phyloP scores from a whole-genome alignment of 2,888 invertebrate genomes.

The Pherbina coryleti region DNA sequence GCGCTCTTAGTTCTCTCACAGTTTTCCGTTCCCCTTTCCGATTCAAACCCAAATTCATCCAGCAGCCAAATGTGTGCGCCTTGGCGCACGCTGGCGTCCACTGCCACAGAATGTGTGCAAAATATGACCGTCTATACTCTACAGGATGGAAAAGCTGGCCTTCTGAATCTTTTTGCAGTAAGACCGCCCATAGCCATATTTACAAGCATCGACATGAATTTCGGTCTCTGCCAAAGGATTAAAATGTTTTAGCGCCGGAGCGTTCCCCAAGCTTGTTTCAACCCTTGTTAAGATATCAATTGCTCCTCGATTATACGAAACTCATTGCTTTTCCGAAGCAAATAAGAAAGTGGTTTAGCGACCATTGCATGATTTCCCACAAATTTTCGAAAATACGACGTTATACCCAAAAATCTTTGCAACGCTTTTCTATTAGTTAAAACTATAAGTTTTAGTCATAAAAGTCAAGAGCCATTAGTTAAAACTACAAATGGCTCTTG shows the following conservation, averaged over 20 bases:
- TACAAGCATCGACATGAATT: conserved; percentile 47
- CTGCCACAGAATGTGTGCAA: too few species aligned
- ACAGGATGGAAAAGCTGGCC: too few species aligned
- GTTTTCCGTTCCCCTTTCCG: too few species aligned
- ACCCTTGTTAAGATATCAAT: too few species aligned
- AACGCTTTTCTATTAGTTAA: conserved; percentile 33
- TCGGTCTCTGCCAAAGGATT: conserved; percentile 45
- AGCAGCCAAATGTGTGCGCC: too few species aligned
- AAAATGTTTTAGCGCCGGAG: too few species aligned
- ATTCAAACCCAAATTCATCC: too few species aligned
- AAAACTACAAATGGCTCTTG: conserved; percentile 31
- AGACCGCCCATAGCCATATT: conserved; percentile 41
- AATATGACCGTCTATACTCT: too few species aligned
- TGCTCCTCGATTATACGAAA: conserved; percentile 39
- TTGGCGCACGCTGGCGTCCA: too few species aligned
- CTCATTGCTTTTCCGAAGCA: conserved; percentile 35
- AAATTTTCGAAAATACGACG: conserved; percentile 43
- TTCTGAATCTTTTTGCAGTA: too few species aligned
- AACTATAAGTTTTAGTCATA: conserved; percentile 31
- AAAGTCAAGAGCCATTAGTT: background rate
- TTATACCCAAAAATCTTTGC: conserved; percentile 42
- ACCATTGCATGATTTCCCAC: conserved; percentile 46
- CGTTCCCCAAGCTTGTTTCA: too few species aligned
- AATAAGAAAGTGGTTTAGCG: conserved; percentile 60
- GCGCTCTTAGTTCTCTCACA: too few species aligned